These are phyloP conservation scores for Hypotaenidia okinawae DNA, from an alignment of 2,797 vertebrate genomes.

Conservation along the genomic window DNA sequence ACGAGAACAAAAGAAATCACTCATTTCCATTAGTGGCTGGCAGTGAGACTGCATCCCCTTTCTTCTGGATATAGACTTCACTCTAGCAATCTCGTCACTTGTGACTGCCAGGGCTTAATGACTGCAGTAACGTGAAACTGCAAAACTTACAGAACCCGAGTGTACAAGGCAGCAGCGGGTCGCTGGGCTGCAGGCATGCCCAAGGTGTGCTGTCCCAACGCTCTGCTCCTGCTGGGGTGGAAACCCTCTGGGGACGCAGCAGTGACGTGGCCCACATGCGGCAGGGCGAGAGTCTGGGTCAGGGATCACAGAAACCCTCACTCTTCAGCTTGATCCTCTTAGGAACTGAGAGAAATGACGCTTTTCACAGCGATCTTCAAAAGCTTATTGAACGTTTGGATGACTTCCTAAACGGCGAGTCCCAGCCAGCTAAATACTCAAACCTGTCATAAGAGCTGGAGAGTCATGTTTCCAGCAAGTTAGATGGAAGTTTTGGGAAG, in stretches of 20 bases:
- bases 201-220: neutral
- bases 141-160: conserved; percentile 7
- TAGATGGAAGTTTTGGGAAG: neutral
- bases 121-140: conserved; percentile 57
- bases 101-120: conserved; percentile 64
- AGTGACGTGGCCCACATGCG: accelerated
- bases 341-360: neutral
- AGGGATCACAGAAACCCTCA: neutral
- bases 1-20: conserved; percentile 58
- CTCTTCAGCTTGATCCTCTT: neutral
- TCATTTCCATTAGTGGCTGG: conserved; percentile 69
- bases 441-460: neutral
- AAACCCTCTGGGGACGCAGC: neutral
- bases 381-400: neutral
- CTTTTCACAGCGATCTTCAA: neutral
- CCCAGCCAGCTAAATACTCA: neutral
- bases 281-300: accelerated
- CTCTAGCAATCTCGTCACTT: conserved; percentile 28
- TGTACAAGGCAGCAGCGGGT: neutral
- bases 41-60: conserved; percentile 32
- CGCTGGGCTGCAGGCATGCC: neutral
- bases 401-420: neutral
- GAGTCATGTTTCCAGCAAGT: neutral
- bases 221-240: neutral
- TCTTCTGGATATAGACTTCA: conserved; percentile 48